Evolutionary conservation across 2,113 vertebrate genomes (phyloP), one percentile per base, ranked within the genome.

Genomic region (Zosterops hypoxanthus): DNA sequence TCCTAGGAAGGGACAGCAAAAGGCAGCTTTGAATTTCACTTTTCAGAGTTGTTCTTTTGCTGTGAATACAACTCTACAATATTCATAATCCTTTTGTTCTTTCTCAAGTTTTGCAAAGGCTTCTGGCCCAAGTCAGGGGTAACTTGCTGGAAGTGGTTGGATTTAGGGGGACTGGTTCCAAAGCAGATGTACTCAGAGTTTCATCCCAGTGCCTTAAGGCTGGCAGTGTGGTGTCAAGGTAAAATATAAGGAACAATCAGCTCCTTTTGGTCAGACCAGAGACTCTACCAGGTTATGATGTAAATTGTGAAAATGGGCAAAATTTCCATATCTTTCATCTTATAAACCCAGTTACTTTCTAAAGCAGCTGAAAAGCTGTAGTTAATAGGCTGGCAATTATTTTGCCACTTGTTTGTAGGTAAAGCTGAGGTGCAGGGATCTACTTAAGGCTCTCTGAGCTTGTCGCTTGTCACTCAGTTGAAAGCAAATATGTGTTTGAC

Each of bases 1-100:
- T 88, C 44, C 34, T 36, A 78, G 86, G 60, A 50, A 55, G 44
- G 80, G 61, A 73, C 20, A 59, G 63, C 59, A 70, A 81, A 92
- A 95, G 57, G 28, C 41, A 73, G 42, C 64, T 90, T 66, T 56
- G 76, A 88, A 82, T 95, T 81, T 65, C 34, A 18, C 78, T 91
- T 65, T 25, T 20, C 29, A 53, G 24, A 34, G n/a, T 50, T 24
- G 1, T 6, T 47, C 8, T 47, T 88, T 71, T 68, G n/a, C 55
- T 56, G 2, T 10, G 57, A 71, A 47, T 17, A 9, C 41, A 28
- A 2, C 55, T 8, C 25, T 46, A 4, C 28, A 47, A 21, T 23
- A 11, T 73, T 31, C 10, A 39, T 39, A 39, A 21, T 73, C 46
- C 34, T 63, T 33, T 69, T 90, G 24, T 10, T 59, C 26, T 68